Percentiles rank a stretch among this genome's conserved stretches.
These are phyloP conservation scores for Acipenser oxyrinchus DNA, from an alignment of 2,797 vertebrate species.

Conservation along the genomic window DNA sequence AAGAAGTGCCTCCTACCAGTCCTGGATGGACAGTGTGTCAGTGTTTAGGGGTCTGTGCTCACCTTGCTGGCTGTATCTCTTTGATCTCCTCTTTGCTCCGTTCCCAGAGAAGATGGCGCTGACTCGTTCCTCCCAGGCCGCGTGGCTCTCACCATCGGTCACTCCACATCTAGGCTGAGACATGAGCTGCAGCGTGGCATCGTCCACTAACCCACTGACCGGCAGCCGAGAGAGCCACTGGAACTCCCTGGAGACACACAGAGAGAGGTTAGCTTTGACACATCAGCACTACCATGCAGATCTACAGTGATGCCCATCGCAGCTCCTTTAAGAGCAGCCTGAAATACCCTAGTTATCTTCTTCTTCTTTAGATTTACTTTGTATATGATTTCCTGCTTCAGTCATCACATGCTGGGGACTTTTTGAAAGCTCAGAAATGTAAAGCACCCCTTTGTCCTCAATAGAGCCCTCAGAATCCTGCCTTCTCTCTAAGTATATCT, in stretches of 20 bases:
- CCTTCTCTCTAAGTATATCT: no score
- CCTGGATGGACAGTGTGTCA: background rate
- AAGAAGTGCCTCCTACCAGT: no score
- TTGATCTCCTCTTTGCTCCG: constrained; percentile 7
- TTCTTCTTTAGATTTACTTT: no score
- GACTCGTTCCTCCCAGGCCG: constrained; percentile 49
- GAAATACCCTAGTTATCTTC: no score
- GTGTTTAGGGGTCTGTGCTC: constrained; percentile 19
- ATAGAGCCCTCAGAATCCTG: no score
- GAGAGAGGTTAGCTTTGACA: background rate
- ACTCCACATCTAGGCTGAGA: constrained; percentile 76
- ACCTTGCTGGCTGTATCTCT: constrained; percentile 58
- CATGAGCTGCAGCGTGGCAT: constrained; percentile 76
- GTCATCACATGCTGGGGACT: no score
- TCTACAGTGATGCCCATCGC: no score
- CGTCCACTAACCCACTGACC: constrained; percentile 71
- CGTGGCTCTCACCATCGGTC: constrained; percentile 54
- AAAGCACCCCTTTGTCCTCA: no score
- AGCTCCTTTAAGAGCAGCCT: no score
- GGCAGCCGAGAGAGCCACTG: constrained; percentile 78
- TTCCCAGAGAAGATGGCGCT: constrained; percentile 44
- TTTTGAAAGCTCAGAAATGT: no score
- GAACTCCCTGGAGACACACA: constrained; percentile 65
- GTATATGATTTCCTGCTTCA: no score
- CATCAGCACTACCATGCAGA: no score